These are phyloP conservation scores for Harpalus rubripes DNA, from an alignment of 2,888 invertebrate genomes.

Conservation along the genomic window DNA sequence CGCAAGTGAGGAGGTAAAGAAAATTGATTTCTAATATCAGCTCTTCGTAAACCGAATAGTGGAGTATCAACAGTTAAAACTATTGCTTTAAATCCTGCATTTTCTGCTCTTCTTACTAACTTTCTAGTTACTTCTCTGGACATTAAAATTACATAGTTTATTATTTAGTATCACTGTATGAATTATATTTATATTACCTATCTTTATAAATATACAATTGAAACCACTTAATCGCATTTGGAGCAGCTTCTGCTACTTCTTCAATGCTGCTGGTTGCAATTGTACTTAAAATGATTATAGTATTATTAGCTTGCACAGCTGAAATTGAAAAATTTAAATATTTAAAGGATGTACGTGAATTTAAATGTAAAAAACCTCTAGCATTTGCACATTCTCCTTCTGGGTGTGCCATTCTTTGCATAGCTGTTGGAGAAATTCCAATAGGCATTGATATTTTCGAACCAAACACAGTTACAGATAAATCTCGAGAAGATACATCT, in stretches of 20 bases:
- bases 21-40: slow-evolving; percentile 92
- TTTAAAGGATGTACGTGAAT: not conserved
- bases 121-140: slow-evolving; percentile 83
- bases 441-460: slow-evolving; percentile 85
- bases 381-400: slow-evolving; percentile 93
- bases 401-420: slow-evolving; percentile 94
- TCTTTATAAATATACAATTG: slow-evolving; percentile 95
- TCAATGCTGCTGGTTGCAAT: slow-evolving; percentile 93
- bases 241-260: slow-evolving; percentile 89
- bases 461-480: slow-evolving; percentile 83
- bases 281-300: slow-evolving; percentile 91
- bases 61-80: slow-evolving; percentile 95
- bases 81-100: slow-evolving; percentile 90
- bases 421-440: slow-evolving; percentile 93
- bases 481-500: slow-evolving; percentile 84
- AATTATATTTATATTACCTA: slow-evolving; percentile 78
- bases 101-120: slow-evolving; percentile 88
- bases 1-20: slow-evolving; percentile 88
- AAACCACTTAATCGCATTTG: slow-evolving; percentile 90
- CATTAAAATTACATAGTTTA: slow-evolving; percentile 40
- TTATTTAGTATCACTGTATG: not conserved
- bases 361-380: slow-evolving; percentile 79
- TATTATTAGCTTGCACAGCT: slow-evolving; percentile 89
- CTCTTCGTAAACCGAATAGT: slow-evolving; percentile 89
- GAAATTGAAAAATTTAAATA: not conserved